Base-by-base conservation (phyloP, 2,797 vertebrate species). In the Silurus aristotelis region DNA sequence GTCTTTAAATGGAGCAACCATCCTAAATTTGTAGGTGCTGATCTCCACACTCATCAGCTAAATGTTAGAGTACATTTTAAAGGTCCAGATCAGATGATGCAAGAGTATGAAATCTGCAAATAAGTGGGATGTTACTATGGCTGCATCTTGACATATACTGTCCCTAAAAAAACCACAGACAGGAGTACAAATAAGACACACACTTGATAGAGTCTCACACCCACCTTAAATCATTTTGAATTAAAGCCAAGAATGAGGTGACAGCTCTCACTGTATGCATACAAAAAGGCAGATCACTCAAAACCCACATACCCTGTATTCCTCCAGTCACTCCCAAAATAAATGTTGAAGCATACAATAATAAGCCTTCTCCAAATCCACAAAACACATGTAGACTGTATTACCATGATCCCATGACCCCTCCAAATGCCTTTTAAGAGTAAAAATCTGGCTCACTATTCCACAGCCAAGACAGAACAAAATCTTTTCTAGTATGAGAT, bases 331-430 rank as follows among this genome's bases (percentile, higher is more conserved):
- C 13, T 17, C 14, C 12, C 13, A 4, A 55, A 55, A 55, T 2
- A 55, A 75, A 25, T 46, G 10, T 19, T 31, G 20, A 22, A 31
- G 13, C 20, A 46, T 2, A 46, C 12, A 25, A 48, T n/a, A 12
- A n/a, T 61, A 43, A 78, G 31, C 31, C 38, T 63, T 79, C 58
- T n/a, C 12, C 13, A 64, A 61, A 79, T 63, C 19, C 58, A 79
- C 60, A 48, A 79, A 63, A 63, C 77, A 78, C 55, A 61, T n/a
- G 56, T 60, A 20, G 15, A 38, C 17, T 78, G 19, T 27, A 76
- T 76, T 56, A 76, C n/a, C 73, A 77, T 31, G 55, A 76, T 58
- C 15, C 72, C 73, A 58, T 31, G 55, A 76, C 25, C 25, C 25
- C 25, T 75, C 14, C 17, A n/a, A 78, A 63, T 63, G 20, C 12